These are phyloP conservation scores for Leuctra nigra DNA, from an alignment of 2,888 invertebrate genomes.

Conservation along the genomic window DNA sequence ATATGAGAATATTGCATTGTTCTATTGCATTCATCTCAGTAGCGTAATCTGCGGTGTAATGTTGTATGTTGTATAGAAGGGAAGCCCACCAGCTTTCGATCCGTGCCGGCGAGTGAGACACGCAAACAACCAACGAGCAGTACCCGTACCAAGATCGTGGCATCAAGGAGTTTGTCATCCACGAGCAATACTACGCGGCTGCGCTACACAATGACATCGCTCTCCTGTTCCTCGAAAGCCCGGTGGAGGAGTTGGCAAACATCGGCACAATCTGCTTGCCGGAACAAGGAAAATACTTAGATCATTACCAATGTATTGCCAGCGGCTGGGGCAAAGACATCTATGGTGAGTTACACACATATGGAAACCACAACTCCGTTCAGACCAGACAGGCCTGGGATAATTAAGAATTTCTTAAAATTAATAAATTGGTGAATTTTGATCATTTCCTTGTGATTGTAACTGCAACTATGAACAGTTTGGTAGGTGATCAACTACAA, in stretches of 20 bases:
- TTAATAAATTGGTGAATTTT: no score
- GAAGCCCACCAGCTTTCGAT: slow-evolving; percentile 32
- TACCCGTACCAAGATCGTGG: slow-evolving; percentile 37
- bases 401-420: no score
- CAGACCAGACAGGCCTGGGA: no score
- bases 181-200: slow-evolving; percentile 33
- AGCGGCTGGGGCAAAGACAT: slow-evolving; percentile 40
- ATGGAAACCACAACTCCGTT: no score
- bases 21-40: no score
- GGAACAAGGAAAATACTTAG: slow-evolving; percentile 32
- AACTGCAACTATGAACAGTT: no score
- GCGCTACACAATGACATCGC: slow-evolving; percentile 38
- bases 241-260: slow-evolving; percentile 35
- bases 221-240: slow-evolving; percentile 35
- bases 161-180: slow-evolving; percentile 31
- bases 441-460: no score
- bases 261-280: slow-evolving; percentile 39
- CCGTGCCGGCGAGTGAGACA: slow-evolving; percentile 42
- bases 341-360: slow-evolving; percentile 37
- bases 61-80: slow-evolving; percentile 1
- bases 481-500: no score
- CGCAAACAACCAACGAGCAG: slow-evolving; percentile 37
- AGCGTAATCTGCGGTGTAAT: no score
- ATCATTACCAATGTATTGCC: slow-evolving; percentile 36
- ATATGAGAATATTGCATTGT: no score